A percentile compares a stretch with the other conserved stretches of the same genome.
Evolutionary conservation across 2,113 vertebrate species (phyloP).

Genomic region (Equus przewalskii): DNA sequence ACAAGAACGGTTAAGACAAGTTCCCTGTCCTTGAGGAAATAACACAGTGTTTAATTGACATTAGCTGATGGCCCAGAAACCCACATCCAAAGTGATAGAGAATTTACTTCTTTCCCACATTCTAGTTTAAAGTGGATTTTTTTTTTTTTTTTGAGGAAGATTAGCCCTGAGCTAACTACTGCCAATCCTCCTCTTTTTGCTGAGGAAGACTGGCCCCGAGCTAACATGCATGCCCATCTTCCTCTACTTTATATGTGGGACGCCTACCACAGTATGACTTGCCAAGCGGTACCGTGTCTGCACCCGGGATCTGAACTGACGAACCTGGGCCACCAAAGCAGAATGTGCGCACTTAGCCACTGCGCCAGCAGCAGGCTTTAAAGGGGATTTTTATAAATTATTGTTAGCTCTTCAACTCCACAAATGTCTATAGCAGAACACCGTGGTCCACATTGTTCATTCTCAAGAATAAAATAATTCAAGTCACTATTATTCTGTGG

Average conservation of each 20-base stretch:
- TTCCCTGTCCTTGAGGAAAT: not conserved
- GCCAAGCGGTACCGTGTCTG: no score
- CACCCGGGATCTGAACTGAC: no score
- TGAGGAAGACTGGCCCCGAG: no score
- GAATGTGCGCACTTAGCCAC: no score
- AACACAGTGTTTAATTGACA: not conserved
- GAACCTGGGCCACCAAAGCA: no score
- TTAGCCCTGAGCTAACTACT: no score
- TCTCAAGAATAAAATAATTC: not conserved
- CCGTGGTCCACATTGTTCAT: not conserved
- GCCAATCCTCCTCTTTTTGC: no score
- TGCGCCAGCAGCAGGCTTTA: no score
- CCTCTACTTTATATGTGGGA: no score
- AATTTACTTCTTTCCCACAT: not conserved
- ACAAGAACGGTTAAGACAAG: not conserved
- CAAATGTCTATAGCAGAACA: not conserved
- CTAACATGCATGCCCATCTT: no score
- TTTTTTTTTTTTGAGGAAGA: no score
- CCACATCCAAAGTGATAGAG: not conserved
- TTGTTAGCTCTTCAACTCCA: not conserved
- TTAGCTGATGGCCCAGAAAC: not conserved
- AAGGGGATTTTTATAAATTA: not conserved
- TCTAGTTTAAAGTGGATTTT: not conserved
- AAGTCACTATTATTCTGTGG: not conserved
- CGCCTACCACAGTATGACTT: no score